Conservation (phyloP, 2,113 vertebrate species). For the Penelope pileata region DNA sequence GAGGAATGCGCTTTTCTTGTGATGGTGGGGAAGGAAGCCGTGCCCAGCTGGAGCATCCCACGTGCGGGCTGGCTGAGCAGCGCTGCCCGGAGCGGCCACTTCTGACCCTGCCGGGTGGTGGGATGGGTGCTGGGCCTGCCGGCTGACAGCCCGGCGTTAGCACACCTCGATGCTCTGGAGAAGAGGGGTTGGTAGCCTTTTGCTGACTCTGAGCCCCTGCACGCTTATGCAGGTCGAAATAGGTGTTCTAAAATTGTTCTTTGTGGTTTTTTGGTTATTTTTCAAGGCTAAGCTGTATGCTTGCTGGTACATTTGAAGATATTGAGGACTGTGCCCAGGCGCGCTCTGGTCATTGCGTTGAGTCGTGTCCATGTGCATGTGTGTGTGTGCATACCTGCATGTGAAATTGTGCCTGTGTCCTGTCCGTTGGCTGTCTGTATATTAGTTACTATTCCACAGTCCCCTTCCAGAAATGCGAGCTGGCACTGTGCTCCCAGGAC, state of each 20-base stretch:
- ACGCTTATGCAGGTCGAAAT: background rate
- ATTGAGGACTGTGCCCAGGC: background rate
- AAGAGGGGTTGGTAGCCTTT: background rate
- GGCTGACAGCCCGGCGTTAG: background rate
- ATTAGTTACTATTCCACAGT: background rate
- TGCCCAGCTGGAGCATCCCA: rapidly evolving
- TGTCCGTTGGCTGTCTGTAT: background rate
- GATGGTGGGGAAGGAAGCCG: background rate
- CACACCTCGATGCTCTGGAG: background rate
- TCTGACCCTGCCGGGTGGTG: background rate
- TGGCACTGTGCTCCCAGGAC: background rate
- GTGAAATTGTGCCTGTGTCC: background rate
- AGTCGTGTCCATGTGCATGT: background rate
- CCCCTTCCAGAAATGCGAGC: background rate
- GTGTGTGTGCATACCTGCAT: background rate
- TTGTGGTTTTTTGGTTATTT: background rate
- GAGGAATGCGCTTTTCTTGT: background rate
- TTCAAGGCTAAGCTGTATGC: background rate
- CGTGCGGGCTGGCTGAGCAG: background rate
- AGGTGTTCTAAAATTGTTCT: background rate
- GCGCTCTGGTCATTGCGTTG: background rate
- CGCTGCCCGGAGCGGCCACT: rapidly evolving
- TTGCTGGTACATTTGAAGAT: background rate
- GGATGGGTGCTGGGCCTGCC: background rate
- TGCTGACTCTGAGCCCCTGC: background rate